Conservation (phyloP, 1,140 invertebrate genomes). For the Caenorhabditis remanei region DNA sequence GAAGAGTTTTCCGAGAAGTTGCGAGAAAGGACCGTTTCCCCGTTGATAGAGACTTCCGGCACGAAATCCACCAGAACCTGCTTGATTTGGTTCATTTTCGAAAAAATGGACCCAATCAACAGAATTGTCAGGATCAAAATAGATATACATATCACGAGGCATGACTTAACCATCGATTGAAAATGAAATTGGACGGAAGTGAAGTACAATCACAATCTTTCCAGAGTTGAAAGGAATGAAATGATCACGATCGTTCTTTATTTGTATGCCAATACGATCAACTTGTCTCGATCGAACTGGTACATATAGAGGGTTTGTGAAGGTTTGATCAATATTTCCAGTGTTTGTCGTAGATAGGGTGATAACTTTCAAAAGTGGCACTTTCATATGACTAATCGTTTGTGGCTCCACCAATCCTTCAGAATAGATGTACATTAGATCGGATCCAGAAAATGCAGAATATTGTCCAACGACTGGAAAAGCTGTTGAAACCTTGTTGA, state of each 20-base stretch:
- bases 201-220: not conserved
- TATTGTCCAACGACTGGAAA: not conserved
- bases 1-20: not conserved
- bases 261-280: not conserved
- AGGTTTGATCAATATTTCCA: not conserved
- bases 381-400: not conserved
- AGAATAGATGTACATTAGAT: not conserved
- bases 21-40: not conserved
- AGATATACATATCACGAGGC: not conserved
- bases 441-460: not conserved
- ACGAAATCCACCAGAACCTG: not conserved
- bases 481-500: not conserved
- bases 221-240: constrained; percentile 16
- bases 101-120: not conserved
- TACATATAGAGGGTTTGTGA: not conserved
- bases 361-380: constrained; percentile 4
- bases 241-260: constrained; percentile 1
- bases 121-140: constrained; percentile 22
- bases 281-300: not conserved
- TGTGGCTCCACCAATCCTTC: not conserved
- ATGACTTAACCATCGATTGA: not conserved
- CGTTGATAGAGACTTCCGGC: not conserved
- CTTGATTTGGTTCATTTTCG: not conserved
- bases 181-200: not conserved
- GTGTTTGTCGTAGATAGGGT: not conserved